These are phyloP conservation scores for Netelia inedita DNA, from an alignment of 2,888 invertebrate genomes.

Conservation along the genomic window DNA sequence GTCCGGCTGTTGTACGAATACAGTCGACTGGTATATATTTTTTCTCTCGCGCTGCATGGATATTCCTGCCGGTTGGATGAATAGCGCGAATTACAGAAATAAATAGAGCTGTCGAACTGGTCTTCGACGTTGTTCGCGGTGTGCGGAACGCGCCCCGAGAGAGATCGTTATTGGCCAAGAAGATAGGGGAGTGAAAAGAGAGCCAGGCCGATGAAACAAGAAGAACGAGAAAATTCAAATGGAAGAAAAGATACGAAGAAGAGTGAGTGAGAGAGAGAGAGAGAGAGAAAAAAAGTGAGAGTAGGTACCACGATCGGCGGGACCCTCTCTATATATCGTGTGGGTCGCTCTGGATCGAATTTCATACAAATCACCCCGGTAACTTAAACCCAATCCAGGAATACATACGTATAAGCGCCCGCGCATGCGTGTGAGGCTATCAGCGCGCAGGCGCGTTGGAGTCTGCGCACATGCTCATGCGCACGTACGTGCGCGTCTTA, in stretches of 20 bases:
- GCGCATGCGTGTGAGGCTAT: too few species aligned
- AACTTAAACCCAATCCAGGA: slow-evolving; percentile 81
- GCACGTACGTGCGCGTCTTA: slow-evolving; percentile 52
- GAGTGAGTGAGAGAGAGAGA: too few species aligned
- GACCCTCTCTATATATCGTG: slow-evolving; percentile 68
- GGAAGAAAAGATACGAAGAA: slow-evolving; percentile 65
- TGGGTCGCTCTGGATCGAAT: slow-evolving; percentile 81
- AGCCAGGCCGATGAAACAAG: slow-evolving; percentile 58
- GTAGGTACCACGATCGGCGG: slow-evolving; percentile 41
- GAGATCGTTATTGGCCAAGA: slow-evolving; percentile 45
- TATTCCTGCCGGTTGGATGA: slow-evolving; percentile 64
- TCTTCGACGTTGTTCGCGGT: slow-evolving; percentile 72
- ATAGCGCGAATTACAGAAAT: slow-evolving; percentile 77
- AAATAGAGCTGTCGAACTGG: slow-evolving; percentile 81
- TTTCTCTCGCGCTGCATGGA: slow-evolving; percentile 4
- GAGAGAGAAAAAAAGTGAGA: slow-evolving; percentile 48
- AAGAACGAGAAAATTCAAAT: slow-evolving; percentile 67
- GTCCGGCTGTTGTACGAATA: slow-evolving; percentile 12
- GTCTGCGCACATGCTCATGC: neutral
- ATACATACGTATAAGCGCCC: neutral
- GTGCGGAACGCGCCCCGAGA: slow-evolving; percentile 38
- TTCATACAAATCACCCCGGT: slow-evolving; percentile 83
- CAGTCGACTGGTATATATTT: slow-evolving; percentile 49
- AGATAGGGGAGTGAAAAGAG: slow-evolving; percentile 62
- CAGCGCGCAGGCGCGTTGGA: too few species aligned